Base-by-base conservation (phyloP, 2,797 vertebrate genomes). In the Calcarius lapponicus region DNA sequence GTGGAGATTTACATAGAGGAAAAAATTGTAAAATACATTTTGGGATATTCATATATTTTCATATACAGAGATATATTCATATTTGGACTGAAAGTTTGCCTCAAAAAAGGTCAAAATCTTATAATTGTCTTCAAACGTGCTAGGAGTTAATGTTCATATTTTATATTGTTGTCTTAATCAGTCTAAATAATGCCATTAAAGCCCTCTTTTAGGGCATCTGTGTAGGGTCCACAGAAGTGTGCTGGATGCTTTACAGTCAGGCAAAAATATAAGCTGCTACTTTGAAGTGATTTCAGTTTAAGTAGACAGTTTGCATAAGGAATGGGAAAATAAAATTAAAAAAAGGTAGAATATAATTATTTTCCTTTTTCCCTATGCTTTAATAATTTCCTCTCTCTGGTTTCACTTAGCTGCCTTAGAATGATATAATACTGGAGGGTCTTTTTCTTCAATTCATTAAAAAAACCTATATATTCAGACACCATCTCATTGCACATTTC, bases 271-370 rank as follows among this genome's bases (percentile, higher is more conserved):
- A 47, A 54, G 31, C 9, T 90, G 14, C 14, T 64, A 36, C 9
- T 88, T n/a, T 51, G 51, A 93, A 94, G 10, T 1, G 1, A 31
- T 76, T 87, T 72, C 42, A 24, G 29, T 69, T 79, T 89, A 87
- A 85, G 66, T 64, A 48, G 18, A 53, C 2, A 76, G 24, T 73
- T 84, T 73, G 8, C 21, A 48, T 48, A 82, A 73, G 3, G 26
- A 81, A 80, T 6, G 5, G 6, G 26, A 26, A 45, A 26, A 16
- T 24, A 16, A 1, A 3, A 11, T 16, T 0, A 3, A 8, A 10
- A 53, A 56, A 70, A 51, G 1, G 7, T 15, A 60, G 4, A 5
- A n/a, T 2, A 48, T 4, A 83, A 72, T 72, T 51, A 47, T 75
- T 79, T 88, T 61, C 4, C 18, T 32, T 81, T 48, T 3, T 1